Evolutionary conservation across 2,797 vertebrate genomes (phyloP), one percentile per base, ranked within the genome.

Genomic region (Synaphobranchus kaupii): DNA sequence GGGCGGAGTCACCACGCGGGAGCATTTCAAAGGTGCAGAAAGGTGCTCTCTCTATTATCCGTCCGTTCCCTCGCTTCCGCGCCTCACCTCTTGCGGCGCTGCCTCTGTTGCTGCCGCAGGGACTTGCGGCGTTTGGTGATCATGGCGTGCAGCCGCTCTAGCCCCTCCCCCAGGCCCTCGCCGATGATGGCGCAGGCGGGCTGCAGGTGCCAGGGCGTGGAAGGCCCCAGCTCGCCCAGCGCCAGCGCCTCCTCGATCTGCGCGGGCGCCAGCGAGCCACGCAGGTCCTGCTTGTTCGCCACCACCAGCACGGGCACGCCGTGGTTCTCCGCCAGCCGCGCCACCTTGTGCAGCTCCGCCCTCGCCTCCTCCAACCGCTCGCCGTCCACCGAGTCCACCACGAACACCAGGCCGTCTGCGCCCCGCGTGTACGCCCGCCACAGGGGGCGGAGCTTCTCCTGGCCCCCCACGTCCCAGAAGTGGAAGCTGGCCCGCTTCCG

Each of bases 381-480:
- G 1, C 94, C 94, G 34, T 99, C 98, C 89, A 98, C 98, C 0
- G 98, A 99, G 95, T 99, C 98, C 95, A 99, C 98, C 93, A 99
- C 98, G 50, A 98, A 99, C 91, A 99, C 97, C 86, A 99, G 97
- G 88, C 97, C 98, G 13, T 99, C 98, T 0, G 98, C 98, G 63
- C 98, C 98, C 73, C 98, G 97, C 0, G 97, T 98, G 93, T 98
- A 99, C 0, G 98, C 98, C 87, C 98, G 97, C 98, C 98, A 99
- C 47, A 99, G 96, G 0, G 98, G 98, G 52, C 98, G 96, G 91
- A 99, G 96, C 93, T 98, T 98, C 96, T 98, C 98, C 94, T 99
- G 98, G 17, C 98, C 98, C 0, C 98, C 98, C 25, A 99, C 98
- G 25, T 99, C 98, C 98, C 98, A 99, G 90, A 99, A 98, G 95